Evolutionary conservation across 2,113 vertebrate genomes (phyloP).

Genomic region (Anthoscopus minutus): DNA sequence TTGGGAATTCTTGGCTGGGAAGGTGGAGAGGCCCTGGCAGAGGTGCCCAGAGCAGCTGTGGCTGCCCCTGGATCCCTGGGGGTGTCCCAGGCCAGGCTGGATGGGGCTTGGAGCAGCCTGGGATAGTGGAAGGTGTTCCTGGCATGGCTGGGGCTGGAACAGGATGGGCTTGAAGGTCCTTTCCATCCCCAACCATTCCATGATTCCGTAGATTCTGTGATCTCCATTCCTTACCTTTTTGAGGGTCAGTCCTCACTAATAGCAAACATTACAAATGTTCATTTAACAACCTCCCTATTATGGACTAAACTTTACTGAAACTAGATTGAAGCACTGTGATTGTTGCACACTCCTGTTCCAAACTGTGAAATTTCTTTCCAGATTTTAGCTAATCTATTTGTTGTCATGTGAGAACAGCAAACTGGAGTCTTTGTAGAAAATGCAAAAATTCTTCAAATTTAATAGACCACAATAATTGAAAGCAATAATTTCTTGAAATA

Average conservation of each 20-base stretch:
- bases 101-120: accelerated
- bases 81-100: not conserved
- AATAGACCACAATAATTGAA: not conserved
- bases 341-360: not conserved
- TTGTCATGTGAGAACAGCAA: not conserved
- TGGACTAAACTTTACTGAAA: not conserved
- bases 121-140: accelerated
- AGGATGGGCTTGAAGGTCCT: not conserved
- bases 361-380: not conserved
- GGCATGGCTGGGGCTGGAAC: accelerated
- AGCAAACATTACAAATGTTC: not conserved
- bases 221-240: not conserved
- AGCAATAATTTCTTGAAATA: not conserved
- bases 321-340: not conserved
- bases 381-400: not conserved
- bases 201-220: not conserved
- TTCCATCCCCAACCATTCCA: not conserved
- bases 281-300: not conserved
- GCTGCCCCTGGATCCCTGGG: not conserved
- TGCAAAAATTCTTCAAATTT: not conserved
- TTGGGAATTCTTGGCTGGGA: not conserved
- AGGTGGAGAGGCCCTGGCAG: accelerated
- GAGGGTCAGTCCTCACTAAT: not conserved
- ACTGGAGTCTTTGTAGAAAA: not conserved
- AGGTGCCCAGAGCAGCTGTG: not conserved